phyloP scores from a whole-genome alignment of 2,797 vertebrate genomes.

The Alfaro cultratus region DNA sequence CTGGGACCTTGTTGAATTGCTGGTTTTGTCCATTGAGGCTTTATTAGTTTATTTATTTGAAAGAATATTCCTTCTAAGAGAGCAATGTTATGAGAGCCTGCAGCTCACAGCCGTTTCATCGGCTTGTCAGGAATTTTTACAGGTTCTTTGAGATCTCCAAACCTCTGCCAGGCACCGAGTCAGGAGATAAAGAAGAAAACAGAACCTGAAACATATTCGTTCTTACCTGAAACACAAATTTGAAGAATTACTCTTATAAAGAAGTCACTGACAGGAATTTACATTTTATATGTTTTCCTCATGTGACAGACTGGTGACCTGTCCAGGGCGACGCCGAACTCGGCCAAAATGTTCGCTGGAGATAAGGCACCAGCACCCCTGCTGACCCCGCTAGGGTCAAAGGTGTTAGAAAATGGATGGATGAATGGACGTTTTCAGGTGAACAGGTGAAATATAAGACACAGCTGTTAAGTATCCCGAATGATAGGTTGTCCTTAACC shows the following conservation, averaged over 20 bases:
- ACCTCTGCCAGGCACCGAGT: not conserved
- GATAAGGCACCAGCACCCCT: too few species aligned
- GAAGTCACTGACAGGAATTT: not conserved
- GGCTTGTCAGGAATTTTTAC: not conserved
- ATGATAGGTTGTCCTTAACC: too few species aligned
- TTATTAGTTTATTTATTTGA: not conserved
- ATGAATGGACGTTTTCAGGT: too few species aligned
- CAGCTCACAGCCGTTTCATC: slow-evolving; percentile 1
- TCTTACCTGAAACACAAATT: not conserved
- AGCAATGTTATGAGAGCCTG: not conserved
- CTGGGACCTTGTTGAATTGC: not conserved
- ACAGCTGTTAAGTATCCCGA: too few species aligned
- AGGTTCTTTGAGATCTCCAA: not conserved
- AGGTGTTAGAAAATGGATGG: too few species aligned
- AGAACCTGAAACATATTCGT: not conserved
- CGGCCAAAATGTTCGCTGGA: too few species aligned
- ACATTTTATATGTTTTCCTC: not conserved
- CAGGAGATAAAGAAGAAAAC: not conserved
- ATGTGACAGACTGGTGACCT: too few species aligned
- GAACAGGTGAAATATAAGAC: too few species aligned
- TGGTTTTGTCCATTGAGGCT: not conserved
- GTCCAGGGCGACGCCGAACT: too few species aligned
- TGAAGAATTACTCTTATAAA: not conserved
- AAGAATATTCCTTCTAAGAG: not conserved
- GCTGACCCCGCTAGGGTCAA: too few species aligned